Evolutionary conservation across 2,888 invertebrate species (phyloP), one percentile per base, ranked within the genome.

Genomic region (Argyra leucocephala): DNA sequence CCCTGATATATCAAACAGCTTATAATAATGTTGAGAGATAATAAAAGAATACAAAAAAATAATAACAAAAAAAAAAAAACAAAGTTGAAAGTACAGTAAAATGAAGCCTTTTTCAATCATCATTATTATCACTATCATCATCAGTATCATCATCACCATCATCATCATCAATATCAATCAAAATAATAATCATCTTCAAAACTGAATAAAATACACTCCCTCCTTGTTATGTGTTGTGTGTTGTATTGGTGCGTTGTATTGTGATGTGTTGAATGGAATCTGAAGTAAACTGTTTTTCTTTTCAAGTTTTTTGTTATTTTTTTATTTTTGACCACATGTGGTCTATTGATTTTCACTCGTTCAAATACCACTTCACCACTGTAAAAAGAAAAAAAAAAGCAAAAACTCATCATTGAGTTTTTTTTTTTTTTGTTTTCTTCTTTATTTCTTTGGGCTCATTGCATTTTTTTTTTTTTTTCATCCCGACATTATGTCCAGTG

Each of bases 281-380:
- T 48, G 48, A 48, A 31, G 31, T 31, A 31, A 31, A 48, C 48
- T 12, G 48, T 48, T 48, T 31, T 48, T 48, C 18, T 48, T 48
- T 48, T 37, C 15, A 3, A 9, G 3, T 37, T 37, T 15, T 37
- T 37, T 15, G 15, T 37, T 37, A 9, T 15, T 12, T 37, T 37
- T 37, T 12, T 48, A 48, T 5, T 48, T 48, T 48, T 48, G 48
- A 48, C 48, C 48, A 48, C 48, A 48, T 48, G 48, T 48, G 48
- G 48, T 48, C 48, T 48, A 48, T 48, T 48, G 48, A 48, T 48
- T 48, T 48, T 48, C n/a, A 48, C 48, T 48, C 48, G n/a, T 48
- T 48, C 48, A 48, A 48, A 48, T 48, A 48, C 48, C 48, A 48
- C 48, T 48, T 48, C 48, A 48, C 48, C 5, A 31, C 10, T 31